Base-by-base conservation (phyloP, 2,113 vertebrate species). In the Mormyrus iriodes region DNA sequence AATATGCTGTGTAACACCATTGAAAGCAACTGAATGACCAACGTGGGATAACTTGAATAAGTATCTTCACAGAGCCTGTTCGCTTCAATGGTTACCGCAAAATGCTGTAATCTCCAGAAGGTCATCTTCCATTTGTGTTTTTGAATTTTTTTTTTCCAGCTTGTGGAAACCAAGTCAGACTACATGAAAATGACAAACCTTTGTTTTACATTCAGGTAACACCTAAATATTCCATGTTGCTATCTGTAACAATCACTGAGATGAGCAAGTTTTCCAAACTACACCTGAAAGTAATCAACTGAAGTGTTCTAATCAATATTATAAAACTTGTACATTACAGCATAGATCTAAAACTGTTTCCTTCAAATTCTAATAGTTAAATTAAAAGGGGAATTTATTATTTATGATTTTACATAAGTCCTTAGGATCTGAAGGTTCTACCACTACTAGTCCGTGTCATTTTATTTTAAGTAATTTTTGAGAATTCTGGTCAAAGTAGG, bases 1-100 rank as follows among this genome's bases (percentile, higher is more conserved):
- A 95, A 94, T 93, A 92, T 92, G 87, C 44, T 61, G 49, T 85
- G 84, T 65, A 90, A 90, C 86, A 73, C 53, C 39, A 44, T 46
- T 91, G 90, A 90, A 88, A 89, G 24, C 58, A 35, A n/a, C 48
- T 91, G 89, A 88, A 88, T 89, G 86, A 39, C 24, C 10, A 42
- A 21, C 48, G 55, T 24, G 21, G 51, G 88, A 42, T 82, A 21
- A 86, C 55, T 86, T 55, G 49, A 85, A 46, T 85, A 46, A 85
- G 65, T 82, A 35, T 39, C 76, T 55, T 31, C 35, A 61, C 31
- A 58, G 21, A 58, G 49, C 21, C 12, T 52, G 31, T 53, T 46
- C 35, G 24, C 69, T 84, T 73, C 35, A 55, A 3, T 48, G 27
- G 84, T 44, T 55, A 52, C 46, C n/a, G 27, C 39, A 27, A 44